Conservation (phyloP, 1,140 invertebrate genomes). For the Fopius arisanus region DNA sequence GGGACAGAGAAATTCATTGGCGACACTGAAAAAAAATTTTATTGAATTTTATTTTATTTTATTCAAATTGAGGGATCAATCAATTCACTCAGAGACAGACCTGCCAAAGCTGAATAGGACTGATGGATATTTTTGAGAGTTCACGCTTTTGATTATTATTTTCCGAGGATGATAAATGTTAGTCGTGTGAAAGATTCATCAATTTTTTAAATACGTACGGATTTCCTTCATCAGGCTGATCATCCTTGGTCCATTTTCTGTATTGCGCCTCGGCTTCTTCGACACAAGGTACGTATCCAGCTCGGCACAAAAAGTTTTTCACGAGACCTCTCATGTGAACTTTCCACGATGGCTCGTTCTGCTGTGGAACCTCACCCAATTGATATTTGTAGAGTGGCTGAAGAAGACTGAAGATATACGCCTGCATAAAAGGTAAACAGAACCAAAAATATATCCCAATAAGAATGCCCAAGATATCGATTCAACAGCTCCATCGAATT, state of each 20-base stretch:
- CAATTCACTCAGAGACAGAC: too few species aligned
- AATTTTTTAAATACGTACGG: slow-evolving; percentile 77
- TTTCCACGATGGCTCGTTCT: slow-evolving; percentile 69
- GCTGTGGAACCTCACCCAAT: slow-evolving; percentile 63
- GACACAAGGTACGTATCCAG: slow-evolving; percentile 77
- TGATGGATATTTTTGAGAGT: too few species aligned
- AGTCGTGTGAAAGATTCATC: too few species aligned
- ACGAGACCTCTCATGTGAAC: slow-evolving; percentile 69
- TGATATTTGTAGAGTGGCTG: slow-evolving; percentile 72
- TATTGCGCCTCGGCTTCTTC: slow-evolving; percentile 72
- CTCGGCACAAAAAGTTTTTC: slow-evolving; percentile 74
- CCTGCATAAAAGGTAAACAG: slow-evolving; percentile 58
- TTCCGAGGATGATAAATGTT: too few species aligned
- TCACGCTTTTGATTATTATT: too few species aligned
- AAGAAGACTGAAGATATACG: slow-evolving; percentile 70
- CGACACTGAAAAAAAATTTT: slow-evolving; percentile 66
- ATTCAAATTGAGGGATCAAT: not conserved
- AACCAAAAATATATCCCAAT: not conserved
- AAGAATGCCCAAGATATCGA: not conserved
- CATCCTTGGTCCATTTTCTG: slow-evolving; percentile 72
- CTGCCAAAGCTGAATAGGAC: too few species aligned
- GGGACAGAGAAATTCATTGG: slow-evolving; percentile 77
- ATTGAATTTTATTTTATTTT: too few species aligned
- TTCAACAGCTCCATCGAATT: too few species aligned
- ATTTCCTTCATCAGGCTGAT: slow-evolving; percentile 75